phyloP scores from a whole-genome alignment of 2,888 invertebrate species.

The Polydrusus cervinus region DNA sequence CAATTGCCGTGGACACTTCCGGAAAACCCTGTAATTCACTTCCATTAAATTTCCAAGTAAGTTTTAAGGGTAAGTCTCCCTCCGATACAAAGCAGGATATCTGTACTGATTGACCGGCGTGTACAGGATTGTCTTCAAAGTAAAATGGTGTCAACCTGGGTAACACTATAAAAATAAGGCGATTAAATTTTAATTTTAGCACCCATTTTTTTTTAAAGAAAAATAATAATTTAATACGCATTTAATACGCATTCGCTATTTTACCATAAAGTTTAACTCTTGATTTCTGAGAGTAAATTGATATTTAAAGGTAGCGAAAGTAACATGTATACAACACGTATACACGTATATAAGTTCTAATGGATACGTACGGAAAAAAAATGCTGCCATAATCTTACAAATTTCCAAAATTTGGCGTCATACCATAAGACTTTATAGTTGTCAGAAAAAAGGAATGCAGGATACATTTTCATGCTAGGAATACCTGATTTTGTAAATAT shows the following conservation, averaged over 20 bases:
- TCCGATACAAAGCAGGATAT: constrained; percentile 77
- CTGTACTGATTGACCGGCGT: constrained; percentile 77
- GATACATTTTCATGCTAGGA: constrained; percentile 7
- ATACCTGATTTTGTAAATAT: constrained; percentile 8
- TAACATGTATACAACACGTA: no score
- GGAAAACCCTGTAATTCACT: constrained; percentile 73
- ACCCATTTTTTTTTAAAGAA: no score
- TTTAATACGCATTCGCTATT: no score
- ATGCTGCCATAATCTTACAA: neutral
- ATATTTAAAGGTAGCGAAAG: no score
- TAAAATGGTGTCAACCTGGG: constrained; percentile 79
- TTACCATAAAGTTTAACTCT: no score
- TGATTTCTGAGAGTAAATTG: no score
- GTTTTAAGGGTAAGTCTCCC: constrained; percentile 83
- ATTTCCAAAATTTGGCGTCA: neutral
- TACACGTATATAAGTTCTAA: no score
- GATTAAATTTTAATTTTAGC: no score
- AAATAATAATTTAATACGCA: no score
- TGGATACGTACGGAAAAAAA: no score
- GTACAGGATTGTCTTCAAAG: constrained; percentile 78
- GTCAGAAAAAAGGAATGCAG: neutral
- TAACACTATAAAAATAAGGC: constrained; percentile 72
- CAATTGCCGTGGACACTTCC: constrained; percentile 72
- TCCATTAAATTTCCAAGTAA: constrained; percentile 84
- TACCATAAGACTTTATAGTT: neutral